Conservation (phyloP, 2,888 invertebrate genomes). For the Phytoseiulus persimilis region DNA sequence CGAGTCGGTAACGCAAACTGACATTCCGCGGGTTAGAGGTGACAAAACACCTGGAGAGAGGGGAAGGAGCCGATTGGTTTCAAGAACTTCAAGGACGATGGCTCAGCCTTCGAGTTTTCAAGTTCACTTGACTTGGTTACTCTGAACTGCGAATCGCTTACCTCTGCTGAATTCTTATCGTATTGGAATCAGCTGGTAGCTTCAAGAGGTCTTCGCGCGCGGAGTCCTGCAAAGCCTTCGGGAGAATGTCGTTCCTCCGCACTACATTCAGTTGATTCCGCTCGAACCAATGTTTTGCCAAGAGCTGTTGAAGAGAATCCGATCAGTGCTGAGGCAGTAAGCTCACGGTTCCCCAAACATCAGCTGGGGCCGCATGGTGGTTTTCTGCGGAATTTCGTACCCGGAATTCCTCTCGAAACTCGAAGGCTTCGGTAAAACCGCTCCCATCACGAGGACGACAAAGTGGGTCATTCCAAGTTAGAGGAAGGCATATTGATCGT, state of each 20-base stretch:
- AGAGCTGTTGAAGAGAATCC: not conserved
- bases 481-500: not conserved
- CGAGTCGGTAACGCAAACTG: conserved; percentile 71
- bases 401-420: not conserved
- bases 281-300: not conserved
- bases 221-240: not conserved
- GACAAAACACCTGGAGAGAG: conserved; percentile 61
- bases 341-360: too few species aligned
- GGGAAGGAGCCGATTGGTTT: not conserved
- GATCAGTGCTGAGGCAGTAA: too few species aligned
- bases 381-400: too few species aligned
- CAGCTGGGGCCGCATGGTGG: too few species aligned
- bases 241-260: not conserved
- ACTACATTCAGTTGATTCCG: not conserved
- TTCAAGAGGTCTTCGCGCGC: not conserved
- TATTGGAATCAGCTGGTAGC: not conserved
- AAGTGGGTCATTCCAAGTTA: not conserved
- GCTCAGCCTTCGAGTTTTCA: too few species aligned
- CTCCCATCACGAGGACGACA: not conserved
- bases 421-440: not conserved
- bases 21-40: conserved; percentile 78
- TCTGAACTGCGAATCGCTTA: not conserved
- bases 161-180: not conserved
- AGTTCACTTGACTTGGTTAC: too few species aligned
- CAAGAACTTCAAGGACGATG: too few species aligned